Base-by-base conservation (phyloP, 2,113 vertebrate genomes). In the Petrocephalus zakoni region DNA sequence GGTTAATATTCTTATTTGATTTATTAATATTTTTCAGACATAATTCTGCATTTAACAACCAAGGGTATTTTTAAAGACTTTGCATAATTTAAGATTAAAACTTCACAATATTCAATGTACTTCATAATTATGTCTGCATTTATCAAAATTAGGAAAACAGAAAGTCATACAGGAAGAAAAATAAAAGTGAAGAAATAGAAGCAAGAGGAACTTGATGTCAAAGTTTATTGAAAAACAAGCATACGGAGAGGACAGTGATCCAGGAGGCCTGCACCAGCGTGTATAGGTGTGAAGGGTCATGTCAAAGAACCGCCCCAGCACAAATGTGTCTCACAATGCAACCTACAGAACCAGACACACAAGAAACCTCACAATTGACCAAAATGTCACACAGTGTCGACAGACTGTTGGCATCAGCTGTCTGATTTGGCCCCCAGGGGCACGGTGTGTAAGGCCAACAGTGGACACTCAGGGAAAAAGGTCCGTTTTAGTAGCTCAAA, bases 141-240 rank as follows among this genome's bases (percentile, higher is more conserved):
- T 49, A 25, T 49, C 37, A 51, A 13, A 84, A 51, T 84, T 49
- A 51, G 22, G 11, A 22, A 25, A 84, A 82, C 22, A 42, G 4
- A 7, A 83, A 49, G 47, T 46, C 21, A 83, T 11, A 49, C 17
- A 17, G 64, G 52, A 87, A 51, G 37, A 61, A 89, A 88, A 37
- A 90, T 52, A 81, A 53, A 37, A 82, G 25, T 29, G 82, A 61
- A 52, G 68, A 81, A 89, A 88, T 42, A 52, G 15, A 85, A 56
- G 29, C 25, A 42, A 29, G 51, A 86, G 52, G 13, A 53, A 47
- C 37, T 49, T 88, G 89, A 52, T 86, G 53, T 87, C 90, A 61
- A 25, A 42, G 93, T 97, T 96, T 97, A 97, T 97, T 96, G 94
- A 94, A 95, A 96, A 96, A 96, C 93, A 94, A 94, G 94, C 93